Evolutionary conservation across 2,797 vertebrate species (phyloP), one percentile per base, ranked within the genome.

Genomic region (Chelon auratus): DNA sequence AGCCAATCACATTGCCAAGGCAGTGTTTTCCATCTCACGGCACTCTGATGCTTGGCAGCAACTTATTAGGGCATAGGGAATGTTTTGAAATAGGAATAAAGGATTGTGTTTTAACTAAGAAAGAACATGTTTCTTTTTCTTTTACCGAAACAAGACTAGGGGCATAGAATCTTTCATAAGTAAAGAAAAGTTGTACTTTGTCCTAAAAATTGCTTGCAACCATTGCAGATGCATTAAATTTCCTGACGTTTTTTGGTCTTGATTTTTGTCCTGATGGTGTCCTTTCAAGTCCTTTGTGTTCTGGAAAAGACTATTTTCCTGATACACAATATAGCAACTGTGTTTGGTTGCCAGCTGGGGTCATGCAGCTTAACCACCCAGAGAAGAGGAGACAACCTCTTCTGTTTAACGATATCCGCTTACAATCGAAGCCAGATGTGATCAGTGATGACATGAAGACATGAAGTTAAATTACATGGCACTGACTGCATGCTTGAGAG

Each of bases 371-470:
- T 80, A 75, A 68, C 76, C 72, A 69, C 84, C 76, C 30, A 60
- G 22, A 68, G 53, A 72, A 71, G 40, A 84, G 69, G 57, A 71
- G 68, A 83, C 86, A 89, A 60, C 45, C 89, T 79, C 86, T 87
- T 92, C 77, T 90, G 88, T 90, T 91, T 87, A 88, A 68, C 72
- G 83, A 84, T 78, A 91, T 90, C 88, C 65, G 61, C 69, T 77
- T 85, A 71, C 72, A 86, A 79, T 89, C 84, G 84, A 63, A 87
- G 72, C 82, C 90, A 92, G 84, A 93, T 94, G 91, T 89, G 81
- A 68, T 77, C 63, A 77, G 64, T 66, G 86, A 80, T 88, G 86
- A 89, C 83, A 88, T 85, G 62, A 83, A 82, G 83, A 89, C 83
- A 88, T 85, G 62, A 83, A 82, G 83, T 82, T 67, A 84, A 75